These are phyloP conservation scores for Drosophila kepulauana DNA, from an alignment of 1,140 invertebrate genomes.

Conservation along the genomic window DNA sequence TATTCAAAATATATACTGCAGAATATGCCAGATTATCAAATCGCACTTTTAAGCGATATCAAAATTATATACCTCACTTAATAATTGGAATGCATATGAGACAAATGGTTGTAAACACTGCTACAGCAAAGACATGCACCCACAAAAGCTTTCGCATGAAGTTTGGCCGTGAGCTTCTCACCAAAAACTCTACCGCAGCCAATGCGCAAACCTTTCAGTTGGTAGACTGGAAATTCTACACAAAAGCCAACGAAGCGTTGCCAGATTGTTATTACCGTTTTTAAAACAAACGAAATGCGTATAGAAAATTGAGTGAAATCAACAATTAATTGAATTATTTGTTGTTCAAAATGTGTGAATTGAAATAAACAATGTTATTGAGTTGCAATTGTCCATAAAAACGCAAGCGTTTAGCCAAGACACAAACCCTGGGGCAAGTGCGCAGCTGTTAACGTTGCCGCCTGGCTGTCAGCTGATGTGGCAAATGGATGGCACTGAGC, in stretches of 20 bases:
- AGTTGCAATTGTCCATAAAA: not conserved
- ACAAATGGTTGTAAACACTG: not conserved
- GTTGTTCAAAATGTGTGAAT: not conserved
- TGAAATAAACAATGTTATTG: not conserved
- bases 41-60: no score
- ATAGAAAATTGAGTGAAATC: not conserved
- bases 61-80: no score
- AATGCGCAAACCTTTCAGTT: not conserved
- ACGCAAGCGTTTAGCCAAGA: slow-evolving; percentile 11
- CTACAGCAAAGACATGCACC: not conserved
- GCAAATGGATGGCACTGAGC: slow-evolving; percentile 6
- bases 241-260: not conserved
- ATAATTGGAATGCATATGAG: no score
- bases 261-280: slow-evolving; percentile 5
- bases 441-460: slow-evolving; percentile 25
- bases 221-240: slow-evolving; percentile 38
- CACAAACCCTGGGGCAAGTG: slow-evolving; percentile 18
- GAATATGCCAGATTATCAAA: no score
- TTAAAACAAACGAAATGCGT: no score
- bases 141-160: not conserved
- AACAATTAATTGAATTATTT: not conserved
- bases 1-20: no score
- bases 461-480: slow-evolving; percentile 29
- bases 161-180: not conserved
- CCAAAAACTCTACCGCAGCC: slow-evolving; percentile 11